Conservation (phyloP, 2,797 vertebrate species). For the Fistularia commersonii region DNA sequence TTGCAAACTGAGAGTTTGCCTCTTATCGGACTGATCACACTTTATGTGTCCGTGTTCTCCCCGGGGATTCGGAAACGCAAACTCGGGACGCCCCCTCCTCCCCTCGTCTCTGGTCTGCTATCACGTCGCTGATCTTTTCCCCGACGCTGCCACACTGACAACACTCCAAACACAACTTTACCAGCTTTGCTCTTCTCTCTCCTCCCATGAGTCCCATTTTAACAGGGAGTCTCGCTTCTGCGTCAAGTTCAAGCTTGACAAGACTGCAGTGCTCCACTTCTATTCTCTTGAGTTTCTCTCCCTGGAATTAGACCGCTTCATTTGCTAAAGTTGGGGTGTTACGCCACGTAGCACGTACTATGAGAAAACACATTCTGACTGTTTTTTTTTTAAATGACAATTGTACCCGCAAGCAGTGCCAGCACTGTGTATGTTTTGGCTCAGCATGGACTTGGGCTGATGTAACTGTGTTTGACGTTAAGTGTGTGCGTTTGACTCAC, state of each 20-base stretch:
- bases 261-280: conserved; percentile 28
- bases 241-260: conserved; percentile 47
- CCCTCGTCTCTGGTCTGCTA: conserved; percentile 14
- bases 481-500: not conserved
- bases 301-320: conserved; percentile 31
- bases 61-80: conserved; percentile 12
- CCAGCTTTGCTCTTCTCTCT: conserved; percentile 14
- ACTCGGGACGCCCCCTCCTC: conserved; percentile 23
- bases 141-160: conserved; percentile 28
- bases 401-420: conserved; percentile 31
- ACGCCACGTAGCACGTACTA: conserved; percentile 39
- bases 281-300: conserved; percentile 14
- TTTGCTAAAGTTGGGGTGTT: conserved; percentile 44
- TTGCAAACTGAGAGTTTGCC: conserved; percentile 19
- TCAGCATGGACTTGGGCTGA: conserved; percentile 18
- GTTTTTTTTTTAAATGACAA: conserved; percentile 54
- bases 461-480: conserved; percentile 14
- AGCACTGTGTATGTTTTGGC: conserved; percentile 34
- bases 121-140: conserved; percentile 18
- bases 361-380: conserved; percentile 34
- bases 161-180: conserved; percentile 27
- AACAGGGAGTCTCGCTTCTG: conserved; percentile 29
- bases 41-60: conserved; percentile 9
- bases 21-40: conserved; percentile 3
- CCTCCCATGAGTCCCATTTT: conserved; percentile 31